Percentiles rank a stretch among this genome's conserved stretches.
Evolutionary conservation across 2,888 invertebrate species (phyloP).

Genomic region (Hirtodrosophila trivittata): DNA sequence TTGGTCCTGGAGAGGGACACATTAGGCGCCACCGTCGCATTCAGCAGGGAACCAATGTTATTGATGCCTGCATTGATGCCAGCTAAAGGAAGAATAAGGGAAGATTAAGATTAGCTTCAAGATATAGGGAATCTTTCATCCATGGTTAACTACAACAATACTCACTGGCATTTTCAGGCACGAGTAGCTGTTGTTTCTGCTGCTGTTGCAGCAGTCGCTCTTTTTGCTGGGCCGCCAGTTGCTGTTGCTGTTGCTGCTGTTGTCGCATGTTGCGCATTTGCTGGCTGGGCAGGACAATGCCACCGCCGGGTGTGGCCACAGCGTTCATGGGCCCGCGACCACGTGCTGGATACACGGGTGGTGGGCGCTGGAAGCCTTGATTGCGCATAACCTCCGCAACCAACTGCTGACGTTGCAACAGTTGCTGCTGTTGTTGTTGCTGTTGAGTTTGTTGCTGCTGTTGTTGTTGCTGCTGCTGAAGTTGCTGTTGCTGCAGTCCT

Average conservation of each 20-base stretch:
- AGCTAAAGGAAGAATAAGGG: conserved; percentile 30
- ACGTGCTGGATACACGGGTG: conserved; percentile 81
- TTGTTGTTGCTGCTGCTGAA: conserved; percentile 66
- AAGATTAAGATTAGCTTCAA: neutral
- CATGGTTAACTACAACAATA: conserved; percentile 8
- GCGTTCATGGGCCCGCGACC: conserved; percentile 81
- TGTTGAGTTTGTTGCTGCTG: conserved; percentile 72
- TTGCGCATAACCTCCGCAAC: conserved; percentile 72
- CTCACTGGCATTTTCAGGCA: conserved; percentile 89
- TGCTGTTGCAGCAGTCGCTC: conserved; percentile 91
- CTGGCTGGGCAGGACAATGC: conserved; percentile 71
- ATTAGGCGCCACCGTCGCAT: conserved; percentile 92
- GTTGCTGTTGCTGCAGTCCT: conserved; percentile 77
- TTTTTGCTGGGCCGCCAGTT: conserved; percentile 86
- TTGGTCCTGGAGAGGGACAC: conserved; percentile 92
- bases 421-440: conserved; percentile 55
- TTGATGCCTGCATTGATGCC: conserved; percentile 83
- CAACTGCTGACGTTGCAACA: conserved; percentile 64
- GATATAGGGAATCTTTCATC: no score
- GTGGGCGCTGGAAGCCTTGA: conserved; percentile 83
- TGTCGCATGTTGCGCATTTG: conserved; percentile 79
- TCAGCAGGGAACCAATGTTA: conserved; percentile 93
- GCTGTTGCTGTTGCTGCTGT: conserved; percentile 78
- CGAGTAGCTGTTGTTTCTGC: conserved; percentile 91
- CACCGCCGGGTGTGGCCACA: conserved; percentile 77